Conservation (phyloP, 2,888 invertebrate genomes). For the Omphaloscelis lunosa region DNA sequence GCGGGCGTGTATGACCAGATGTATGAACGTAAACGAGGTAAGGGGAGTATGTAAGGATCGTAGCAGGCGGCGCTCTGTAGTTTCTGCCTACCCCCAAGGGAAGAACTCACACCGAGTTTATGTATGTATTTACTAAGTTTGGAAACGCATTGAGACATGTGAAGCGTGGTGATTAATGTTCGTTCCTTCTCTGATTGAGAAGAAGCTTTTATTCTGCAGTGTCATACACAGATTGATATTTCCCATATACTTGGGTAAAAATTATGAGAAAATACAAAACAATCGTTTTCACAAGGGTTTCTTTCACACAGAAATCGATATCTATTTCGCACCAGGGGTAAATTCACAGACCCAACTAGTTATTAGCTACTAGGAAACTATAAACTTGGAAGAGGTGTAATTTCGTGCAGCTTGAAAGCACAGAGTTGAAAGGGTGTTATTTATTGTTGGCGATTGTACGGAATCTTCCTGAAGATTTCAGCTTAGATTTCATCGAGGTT, state of each 20-base stretch:
- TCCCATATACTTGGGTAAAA: neutral
- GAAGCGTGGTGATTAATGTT: neutral
- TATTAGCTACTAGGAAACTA: slow-evolving; percentile 59
- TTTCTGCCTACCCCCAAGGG: no score
- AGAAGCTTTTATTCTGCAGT: neutral
- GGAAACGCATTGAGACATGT: neutral
- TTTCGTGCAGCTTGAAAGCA: slow-evolving; percentile 32
- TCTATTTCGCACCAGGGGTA: slow-evolving; percentile 22
- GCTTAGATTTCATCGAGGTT: slow-evolving; percentile 30
- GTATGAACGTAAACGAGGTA: no score
- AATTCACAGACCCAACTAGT: slow-evolving; percentile 19
- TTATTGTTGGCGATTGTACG: slow-evolving; percentile 42
- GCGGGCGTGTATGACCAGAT: no score
- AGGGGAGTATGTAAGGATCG: no score
- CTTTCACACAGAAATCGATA: slow-evolving; percentile 34
- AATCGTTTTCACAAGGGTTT: slow-evolving; percentile 16
- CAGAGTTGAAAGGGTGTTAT: slow-evolving; percentile 41
- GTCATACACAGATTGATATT: neutral
- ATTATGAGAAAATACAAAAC: neutral
- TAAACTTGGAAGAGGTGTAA: slow-evolving; percentile 54
- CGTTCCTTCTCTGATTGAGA: neutral
- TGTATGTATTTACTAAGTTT: no score
- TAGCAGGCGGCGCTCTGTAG: no score
- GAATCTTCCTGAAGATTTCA: slow-evolving; percentile 23
- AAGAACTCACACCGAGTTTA: no score